A percentile compares a stretch with the other conserved stretches of the same genome.
These are phyloP conservation scores for Strix aluco DNA, from an alignment of 2,113 vertebrate genomes.

Conservation along the genomic window DNA sequence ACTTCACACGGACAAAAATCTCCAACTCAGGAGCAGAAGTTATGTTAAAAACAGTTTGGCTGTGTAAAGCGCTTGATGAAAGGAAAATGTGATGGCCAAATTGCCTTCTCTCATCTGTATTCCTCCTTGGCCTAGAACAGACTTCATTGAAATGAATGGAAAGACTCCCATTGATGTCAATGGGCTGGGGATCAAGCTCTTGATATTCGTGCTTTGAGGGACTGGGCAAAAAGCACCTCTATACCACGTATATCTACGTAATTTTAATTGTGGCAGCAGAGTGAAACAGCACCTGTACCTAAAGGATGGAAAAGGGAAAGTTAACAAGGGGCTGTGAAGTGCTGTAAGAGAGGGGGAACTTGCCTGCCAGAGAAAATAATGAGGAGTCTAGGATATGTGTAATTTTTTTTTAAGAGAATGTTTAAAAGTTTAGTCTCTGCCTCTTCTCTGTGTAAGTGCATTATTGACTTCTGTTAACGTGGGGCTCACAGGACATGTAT, in stretches of 20 bases:
- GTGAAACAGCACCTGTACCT: neutral
- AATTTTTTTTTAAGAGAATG: neutral
- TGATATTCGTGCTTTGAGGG: neutral
- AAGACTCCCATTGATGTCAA: neutral
- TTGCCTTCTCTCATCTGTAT: neutral
- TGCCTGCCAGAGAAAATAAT: neutral
- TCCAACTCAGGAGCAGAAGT: neutral
- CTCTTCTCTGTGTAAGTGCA: neutral
- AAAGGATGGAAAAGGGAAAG: neutral
- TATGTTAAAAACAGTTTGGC: neutral
- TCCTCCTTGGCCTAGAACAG: neutral
- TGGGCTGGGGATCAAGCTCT: neutral
- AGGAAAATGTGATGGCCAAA: neutral
- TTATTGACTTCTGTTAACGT: neutral
- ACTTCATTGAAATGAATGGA: neutral
- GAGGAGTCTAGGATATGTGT: neutral
- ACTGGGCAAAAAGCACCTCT: neutral
- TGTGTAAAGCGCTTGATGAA: neutral
- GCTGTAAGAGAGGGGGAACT: neutral
- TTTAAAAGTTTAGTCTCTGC: neutral
- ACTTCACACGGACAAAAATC: neutral
- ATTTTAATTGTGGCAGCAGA: neutral
- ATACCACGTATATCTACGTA: neutral
- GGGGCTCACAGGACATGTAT: accelerated
- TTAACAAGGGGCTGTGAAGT: neutral